Evolutionary conservation across 2,888 invertebrate species (phyloP).

Genomic region (Ischnura elegans): DNA sequence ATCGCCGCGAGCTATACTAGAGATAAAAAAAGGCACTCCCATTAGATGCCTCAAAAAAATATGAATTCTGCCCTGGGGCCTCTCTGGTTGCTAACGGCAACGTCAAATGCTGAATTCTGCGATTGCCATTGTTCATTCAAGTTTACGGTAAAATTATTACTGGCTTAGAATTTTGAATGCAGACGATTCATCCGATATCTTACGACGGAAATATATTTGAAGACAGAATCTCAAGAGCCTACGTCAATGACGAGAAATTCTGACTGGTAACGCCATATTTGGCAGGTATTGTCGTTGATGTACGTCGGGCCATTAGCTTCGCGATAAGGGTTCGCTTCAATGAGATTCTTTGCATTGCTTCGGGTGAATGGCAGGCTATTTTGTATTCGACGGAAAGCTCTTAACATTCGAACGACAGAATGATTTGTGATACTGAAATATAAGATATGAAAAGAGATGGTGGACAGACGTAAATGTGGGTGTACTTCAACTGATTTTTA

Average conservation of each 20-base stretch:
- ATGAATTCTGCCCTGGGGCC: background rate
- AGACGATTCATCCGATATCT: background rate
- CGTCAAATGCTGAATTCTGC: background rate
- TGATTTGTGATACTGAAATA: background rate
- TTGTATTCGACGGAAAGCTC: background rate
- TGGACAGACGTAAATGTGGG: background rate
- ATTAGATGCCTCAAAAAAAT: background rate
- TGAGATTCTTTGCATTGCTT: background rate
- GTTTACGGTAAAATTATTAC: background rate
- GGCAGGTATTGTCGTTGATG: background rate
- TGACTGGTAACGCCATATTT: background rate
- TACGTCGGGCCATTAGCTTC: background rate
- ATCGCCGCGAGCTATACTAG: background rate
- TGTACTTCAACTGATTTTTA: no score
- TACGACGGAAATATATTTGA: background rate
- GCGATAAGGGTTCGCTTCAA: background rate
- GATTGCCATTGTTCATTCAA: conserved; percentile 25
- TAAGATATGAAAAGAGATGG: background rate
- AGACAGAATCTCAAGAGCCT: background rate
- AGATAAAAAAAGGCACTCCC: background rate
- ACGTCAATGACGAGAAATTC: background rate
- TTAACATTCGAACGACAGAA: background rate
- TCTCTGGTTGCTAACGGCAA: background rate
- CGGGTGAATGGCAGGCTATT: background rate
- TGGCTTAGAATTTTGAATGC: background rate